Evolutionary conservation across 2,888 invertebrate genomes (phyloP).

Genomic region (Scaptomyza polygonia): DNA sequence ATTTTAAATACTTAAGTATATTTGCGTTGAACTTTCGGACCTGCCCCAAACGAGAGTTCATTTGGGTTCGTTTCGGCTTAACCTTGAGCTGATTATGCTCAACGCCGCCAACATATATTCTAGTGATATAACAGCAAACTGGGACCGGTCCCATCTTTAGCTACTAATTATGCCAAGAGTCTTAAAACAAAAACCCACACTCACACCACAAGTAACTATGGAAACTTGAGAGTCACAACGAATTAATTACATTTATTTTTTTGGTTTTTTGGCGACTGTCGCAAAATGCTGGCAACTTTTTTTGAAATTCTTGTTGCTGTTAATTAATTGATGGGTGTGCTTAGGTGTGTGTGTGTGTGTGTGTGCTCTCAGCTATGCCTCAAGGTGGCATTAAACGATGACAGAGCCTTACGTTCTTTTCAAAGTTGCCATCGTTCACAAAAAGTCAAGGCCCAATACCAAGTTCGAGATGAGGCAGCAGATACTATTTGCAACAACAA

Average conservation of each 20-base stretch:
- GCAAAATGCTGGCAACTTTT: slow-evolving; percentile 28
- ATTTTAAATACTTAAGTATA: slow-evolving; percentile 15
- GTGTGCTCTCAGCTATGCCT: slow-evolving; percentile 27
- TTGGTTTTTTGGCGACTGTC: slow-evolving; percentile 40
- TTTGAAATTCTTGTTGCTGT: slow-evolving; percentile 31
- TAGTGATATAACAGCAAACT: slow-evolving; percentile 26
- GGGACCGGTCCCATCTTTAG: slow-evolving; percentile 55
- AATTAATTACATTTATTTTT: slow-evolving; percentile 47
- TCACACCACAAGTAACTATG: slow-evolving; percentile 6
- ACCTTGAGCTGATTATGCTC: slow-evolving; percentile 45
- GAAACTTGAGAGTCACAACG: slow-evolving; percentile 26
- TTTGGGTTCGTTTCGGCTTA: slow-evolving; percentile 43
- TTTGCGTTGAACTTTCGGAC: slow-evolving; percentile 28
- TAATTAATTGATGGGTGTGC: slow-evolving; percentile 75
- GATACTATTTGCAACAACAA: slow-evolving; percentile 5
- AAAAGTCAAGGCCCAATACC: slow-evolving; percentile 34
- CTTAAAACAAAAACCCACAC: slow-evolving; percentile 24
- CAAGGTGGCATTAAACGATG: slow-evolving; percentile 14
- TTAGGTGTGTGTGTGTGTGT: slow-evolving; percentile 17
- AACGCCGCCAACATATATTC: slow-evolving; percentile 25
- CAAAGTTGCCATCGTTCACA: slow-evolving; percentile 14
- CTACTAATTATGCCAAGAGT: slow-evolving; percentile 54
- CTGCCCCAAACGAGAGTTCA: slow-evolving; percentile 50
- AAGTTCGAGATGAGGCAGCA: slow-evolving; percentile 31
- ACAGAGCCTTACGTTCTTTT: slow-evolving; percentile 25